A percentile compares a stretch with the other conserved stretches of the same genome.
Evolutionary conservation across 1,140 invertebrate genomes (phyloP).

Genomic region (Hydropsyche tenuis): DNA sequence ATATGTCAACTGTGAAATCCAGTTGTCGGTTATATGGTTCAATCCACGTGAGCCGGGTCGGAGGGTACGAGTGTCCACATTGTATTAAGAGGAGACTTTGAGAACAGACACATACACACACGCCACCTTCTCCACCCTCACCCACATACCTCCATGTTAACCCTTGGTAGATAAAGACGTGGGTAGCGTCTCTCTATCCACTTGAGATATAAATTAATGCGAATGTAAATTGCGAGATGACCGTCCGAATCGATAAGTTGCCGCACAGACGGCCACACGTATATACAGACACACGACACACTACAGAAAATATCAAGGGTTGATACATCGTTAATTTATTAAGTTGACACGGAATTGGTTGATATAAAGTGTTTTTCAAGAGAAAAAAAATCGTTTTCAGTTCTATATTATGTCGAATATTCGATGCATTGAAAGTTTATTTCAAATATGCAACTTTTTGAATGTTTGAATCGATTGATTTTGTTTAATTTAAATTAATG

Average conservation of each 20-base stretch:
- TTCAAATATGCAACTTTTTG: neutral
- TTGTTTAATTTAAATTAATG: no score
- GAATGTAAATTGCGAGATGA: slow-evolving; percentile 42
- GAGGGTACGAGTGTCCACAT: neutral
- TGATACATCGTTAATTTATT: neutral
- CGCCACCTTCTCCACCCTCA: neutral
- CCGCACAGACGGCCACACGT: slow-evolving; percentile 15
- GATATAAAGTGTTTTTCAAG: no score
- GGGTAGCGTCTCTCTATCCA: slow-evolving; percentile 28
- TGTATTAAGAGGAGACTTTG: neutral
- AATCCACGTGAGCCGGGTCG: no score
- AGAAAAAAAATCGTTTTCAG: no score
- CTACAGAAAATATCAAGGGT: slow-evolving; percentile 2
- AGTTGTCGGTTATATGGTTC: no score
- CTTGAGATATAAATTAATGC: slow-evolving; percentile 41
- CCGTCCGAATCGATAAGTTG: slow-evolving; percentile 40
- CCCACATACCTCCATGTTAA: neutral
- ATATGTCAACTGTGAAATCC: no score
- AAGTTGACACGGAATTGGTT: no score
- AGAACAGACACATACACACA: neutral
- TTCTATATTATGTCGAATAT: no score
- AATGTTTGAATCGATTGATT: slow-evolving; percentile 5
- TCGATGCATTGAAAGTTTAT: neutral
- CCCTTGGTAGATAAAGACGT: slow-evolving; percentile 14
- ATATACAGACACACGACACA: slow-evolving; percentile 21